Evolutionary conservation across 1,140 invertebrate species (phyloP).

Genomic region (silkworm (Bombyx mori)): DNA sequence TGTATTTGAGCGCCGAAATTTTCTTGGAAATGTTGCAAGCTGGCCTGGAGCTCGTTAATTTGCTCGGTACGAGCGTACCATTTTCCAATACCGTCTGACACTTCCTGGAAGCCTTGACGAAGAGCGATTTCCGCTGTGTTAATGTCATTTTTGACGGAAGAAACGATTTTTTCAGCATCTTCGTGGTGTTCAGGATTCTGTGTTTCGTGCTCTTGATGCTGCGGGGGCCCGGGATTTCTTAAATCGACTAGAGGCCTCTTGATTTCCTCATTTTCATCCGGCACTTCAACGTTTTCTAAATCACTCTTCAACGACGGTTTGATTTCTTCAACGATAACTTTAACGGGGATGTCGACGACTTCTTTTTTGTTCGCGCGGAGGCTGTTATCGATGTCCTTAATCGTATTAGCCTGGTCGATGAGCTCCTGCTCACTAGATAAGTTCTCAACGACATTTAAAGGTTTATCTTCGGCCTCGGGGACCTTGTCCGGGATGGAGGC

Average conservation of each 20-base stretch:
- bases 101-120: slow-evolving; percentile 30
- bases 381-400: slow-evolving; percentile 38
- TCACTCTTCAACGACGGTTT: slow-evolving; percentile 20
- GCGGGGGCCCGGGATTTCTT: slow-evolving; percentile 47
- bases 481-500: slow-evolving; percentile 29
- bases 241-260: slow-evolving; percentile 41
- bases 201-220: slow-evolving; percentile 54
- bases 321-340: slow-evolving; percentile 30
- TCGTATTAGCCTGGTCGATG: slow-evolving; percentile 20
- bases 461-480: slow-evolving; percentile 19
- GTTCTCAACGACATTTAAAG: slow-evolving; percentile 30
- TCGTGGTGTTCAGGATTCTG: slow-evolving; percentile 44
- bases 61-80: slow-evolving; percentile 35
- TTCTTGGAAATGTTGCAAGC: slow-evolving; percentile 33
- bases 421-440: slow-evolving; percentile 28
- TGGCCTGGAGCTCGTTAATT: slow-evolving; percentile 29
- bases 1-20: slow-evolving; percentile 33
- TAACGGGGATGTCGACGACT: slow-evolving; percentile 38
- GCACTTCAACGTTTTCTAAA: slow-evolving; percentile 5
- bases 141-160: slow-evolving; percentile 33
- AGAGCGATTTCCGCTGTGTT: slow-evolving; percentile 33
- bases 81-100: slow-evolving; percentile 37
- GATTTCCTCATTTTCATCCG: slow-evolving; percentile 11
- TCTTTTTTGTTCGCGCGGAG: slow-evolving; percentile 22
- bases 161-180: slow-evolving; percentile 28